Conservation (phyloP, 1,140 invertebrate species). For the Brachionus manjavacas region DNA sequence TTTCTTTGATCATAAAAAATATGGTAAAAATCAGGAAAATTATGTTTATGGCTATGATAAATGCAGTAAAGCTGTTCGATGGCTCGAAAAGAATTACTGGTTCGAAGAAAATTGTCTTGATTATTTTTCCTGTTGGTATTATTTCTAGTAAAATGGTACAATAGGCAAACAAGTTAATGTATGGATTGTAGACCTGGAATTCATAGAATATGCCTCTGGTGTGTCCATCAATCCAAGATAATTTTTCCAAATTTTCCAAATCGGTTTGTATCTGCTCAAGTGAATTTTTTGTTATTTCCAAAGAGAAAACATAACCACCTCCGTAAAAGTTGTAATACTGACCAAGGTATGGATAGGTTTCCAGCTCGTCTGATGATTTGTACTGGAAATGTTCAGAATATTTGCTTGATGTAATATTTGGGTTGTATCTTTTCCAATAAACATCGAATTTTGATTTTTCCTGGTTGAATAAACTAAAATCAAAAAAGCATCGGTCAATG, state of each 20-base stretch:
- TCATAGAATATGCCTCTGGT: slow-evolving; percentile 63
- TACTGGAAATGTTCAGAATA: not conserved
- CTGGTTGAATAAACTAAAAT: slow-evolving; percentile 2
- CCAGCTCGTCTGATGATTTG: slow-evolving; percentile 46
- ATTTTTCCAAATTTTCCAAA: slow-evolving; percentile 53
- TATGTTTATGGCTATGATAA: slow-evolving; percentile 55
- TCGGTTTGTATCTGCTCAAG: slow-evolving; percentile 48
- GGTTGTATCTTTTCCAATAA: not conserved
- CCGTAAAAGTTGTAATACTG: slow-evolving; percentile 59
- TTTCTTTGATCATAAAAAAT: slow-evolving; percentile 59
- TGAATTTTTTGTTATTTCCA: slow-evolving; percentile 53
- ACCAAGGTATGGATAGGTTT: slow-evolving; percentile 59
- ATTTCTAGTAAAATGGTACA: slow-evolving; percentile 60
- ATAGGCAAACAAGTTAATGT: slow-evolving; percentile 61
- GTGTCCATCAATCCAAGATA: slow-evolving; percentile 61
- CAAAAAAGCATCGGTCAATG: not conserved
- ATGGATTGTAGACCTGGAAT: slow-evolving; percentile 63
- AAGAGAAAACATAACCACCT: slow-evolving; percentile 61
- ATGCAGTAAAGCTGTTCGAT: slow-evolving; percentile 49
- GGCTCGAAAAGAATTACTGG: slow-evolving; percentile 48
- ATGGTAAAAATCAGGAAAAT: slow-evolving; percentile 57
- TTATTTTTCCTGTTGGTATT: slow-evolving; percentile 59
- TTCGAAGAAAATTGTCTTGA: slow-evolving; percentile 60
- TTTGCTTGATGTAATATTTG: not conserved
- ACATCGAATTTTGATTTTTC: not conserved